These are phyloP conservation scores for Dermatemys mawii DNA, from an alignment of 2,113 vertebrate genomes.

Conservation along the genomic window DNA sequence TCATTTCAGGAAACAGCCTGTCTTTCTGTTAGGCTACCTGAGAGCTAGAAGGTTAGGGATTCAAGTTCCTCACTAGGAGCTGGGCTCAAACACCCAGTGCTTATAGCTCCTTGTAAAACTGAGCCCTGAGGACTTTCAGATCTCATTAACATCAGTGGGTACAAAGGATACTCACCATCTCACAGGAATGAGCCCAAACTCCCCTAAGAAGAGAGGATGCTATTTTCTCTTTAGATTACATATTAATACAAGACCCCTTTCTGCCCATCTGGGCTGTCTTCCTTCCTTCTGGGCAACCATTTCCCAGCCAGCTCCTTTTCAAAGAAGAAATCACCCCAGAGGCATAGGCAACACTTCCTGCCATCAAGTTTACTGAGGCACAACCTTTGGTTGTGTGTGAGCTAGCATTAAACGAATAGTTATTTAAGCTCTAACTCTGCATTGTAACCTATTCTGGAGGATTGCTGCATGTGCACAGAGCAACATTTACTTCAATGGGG, in stretches of 20 bases:
- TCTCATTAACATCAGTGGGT: rapidly evolving
- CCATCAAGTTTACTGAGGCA: neutral
- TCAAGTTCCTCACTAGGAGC: rapidly evolving
- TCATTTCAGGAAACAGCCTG: neutral
- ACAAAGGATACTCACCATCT: rapidly evolving
- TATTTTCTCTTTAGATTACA: neutral
- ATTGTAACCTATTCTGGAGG: neutral
- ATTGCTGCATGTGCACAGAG: neutral
- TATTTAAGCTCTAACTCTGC: neutral
- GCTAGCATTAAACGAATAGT: rapidly evolving
- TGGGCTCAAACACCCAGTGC: rapidly evolving
- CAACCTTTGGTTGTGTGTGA: neutral
- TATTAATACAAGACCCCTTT: rapidly evolving
- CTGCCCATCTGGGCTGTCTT: too few species aligned
- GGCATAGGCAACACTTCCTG: neutral
- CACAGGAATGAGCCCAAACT: rapidly evolving
- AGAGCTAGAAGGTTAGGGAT: rapidly evolving
- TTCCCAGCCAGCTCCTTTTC: neutral
- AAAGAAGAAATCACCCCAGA: neutral
- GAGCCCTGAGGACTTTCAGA: too few species aligned
- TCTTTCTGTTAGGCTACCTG: rapidly evolving
- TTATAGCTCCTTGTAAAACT: too few species aligned
- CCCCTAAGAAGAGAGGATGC: rapidly evolving
- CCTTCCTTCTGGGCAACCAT: too few species aligned
- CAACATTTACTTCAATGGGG: neutral